Conservation (phyloP, 2,888 invertebrate species). For the Hesperia comma region DNA sequence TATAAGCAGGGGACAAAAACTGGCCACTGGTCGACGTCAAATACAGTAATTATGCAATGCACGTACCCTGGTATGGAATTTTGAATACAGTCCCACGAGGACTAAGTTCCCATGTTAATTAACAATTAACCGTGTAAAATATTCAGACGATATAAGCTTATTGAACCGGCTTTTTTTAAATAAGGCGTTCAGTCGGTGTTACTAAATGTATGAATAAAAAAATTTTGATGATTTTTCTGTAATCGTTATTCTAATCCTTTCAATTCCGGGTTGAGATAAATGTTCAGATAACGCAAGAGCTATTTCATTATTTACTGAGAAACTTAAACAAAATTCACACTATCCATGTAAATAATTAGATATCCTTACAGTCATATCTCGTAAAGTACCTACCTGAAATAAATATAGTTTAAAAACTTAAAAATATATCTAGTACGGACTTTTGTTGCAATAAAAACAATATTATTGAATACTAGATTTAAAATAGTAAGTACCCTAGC, state of each 20-base stretch:
- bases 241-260: no score
- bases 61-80: slow-evolving; percentile 44
- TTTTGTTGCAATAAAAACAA: no score
- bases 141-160: not conserved
- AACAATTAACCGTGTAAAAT: slow-evolving; percentile 10
- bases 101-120: slow-evolving; percentile 37
- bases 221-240: no score
- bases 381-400: no score
- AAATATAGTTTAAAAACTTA: no score
- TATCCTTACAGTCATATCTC: not conserved
- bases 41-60: slow-evolving; percentile 38
- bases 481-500: no score
- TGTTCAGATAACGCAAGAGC: no score
- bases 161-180: not conserved
- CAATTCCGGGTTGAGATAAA: no score
- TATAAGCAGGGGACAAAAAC: slow-evolving; percentile 12
- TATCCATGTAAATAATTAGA: slow-evolving; percentile 1
- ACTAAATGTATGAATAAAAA: no score
- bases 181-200: no score
- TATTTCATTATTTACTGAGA: not conserved
- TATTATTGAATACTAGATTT: no score
- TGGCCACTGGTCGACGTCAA: slow-evolving; percentile 16
- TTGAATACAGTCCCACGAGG: slow-evolving; percentile 53
- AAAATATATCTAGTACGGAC: no score
- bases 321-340: not conserved